Evolutionary conservation across 2,888 invertebrate genomes (phyloP).

Genomic region (Alloscopus bannaensis): DNA sequence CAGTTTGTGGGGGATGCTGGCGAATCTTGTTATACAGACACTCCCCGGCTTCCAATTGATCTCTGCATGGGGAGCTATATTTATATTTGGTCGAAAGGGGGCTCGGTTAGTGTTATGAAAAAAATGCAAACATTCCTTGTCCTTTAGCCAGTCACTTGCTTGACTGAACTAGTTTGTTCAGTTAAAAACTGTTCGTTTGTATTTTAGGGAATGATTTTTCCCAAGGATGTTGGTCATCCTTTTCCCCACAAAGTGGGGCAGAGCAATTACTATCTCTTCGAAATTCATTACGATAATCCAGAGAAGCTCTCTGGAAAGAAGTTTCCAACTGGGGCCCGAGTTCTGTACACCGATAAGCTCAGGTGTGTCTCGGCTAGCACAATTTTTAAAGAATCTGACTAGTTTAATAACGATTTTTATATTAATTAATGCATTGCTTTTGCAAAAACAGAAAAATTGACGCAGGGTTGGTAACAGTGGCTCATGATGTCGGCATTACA

Average conservation of each 20-base stretch:
- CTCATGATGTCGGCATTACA: constrained; percentile 85
- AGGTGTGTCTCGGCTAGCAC: no score
- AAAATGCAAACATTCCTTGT: not conserved
- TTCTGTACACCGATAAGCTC: constrained; percentile 9
- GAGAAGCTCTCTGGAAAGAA: not conserved
- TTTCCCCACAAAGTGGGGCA: constrained; percentile 5
- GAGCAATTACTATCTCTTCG: constrained; percentile 1
- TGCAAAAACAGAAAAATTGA: constrained; percentile 80
- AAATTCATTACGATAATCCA: constrained; percentile 18
- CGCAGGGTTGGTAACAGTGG: constrained; percentile 84
- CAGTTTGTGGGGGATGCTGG: constrained; percentile 1
- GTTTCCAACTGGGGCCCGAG: not conserved
- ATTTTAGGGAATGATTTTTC: constrained; percentile 84
- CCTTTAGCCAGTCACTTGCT: not conserved
- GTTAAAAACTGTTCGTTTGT: not conserved
- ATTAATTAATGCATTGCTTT: not conserved
- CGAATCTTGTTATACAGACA: constrained; percentile 23
- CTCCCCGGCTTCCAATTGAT: not conserved
- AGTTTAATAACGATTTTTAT: not conserved
- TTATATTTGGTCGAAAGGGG: constrained; percentile 56
- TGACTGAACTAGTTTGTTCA: no score
- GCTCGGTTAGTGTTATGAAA: constrained; percentile 13
- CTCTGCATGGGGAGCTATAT: constrained; percentile 14
- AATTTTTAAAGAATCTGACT: not conserved
- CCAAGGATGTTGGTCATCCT: constrained; percentile 82